phyloP scores from a whole-genome alignment of 2,797 vertebrate species.

The Aratinga solstitialis region DNA sequence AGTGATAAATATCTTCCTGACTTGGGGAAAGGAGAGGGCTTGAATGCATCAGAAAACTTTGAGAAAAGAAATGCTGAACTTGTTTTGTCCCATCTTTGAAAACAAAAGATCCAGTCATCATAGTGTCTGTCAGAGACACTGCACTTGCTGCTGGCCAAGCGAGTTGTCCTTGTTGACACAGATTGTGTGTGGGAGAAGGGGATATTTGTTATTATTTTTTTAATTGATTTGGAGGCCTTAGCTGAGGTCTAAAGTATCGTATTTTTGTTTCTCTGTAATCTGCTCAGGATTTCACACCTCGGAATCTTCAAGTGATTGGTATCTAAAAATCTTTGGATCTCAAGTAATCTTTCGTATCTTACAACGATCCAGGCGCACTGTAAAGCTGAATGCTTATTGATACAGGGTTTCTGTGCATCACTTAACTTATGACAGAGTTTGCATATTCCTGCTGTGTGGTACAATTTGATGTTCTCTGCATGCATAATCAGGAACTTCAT shows the following conservation, averaged over 20 bases:
- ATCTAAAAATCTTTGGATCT: neutral
- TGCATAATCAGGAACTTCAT: neutral
- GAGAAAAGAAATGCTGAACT: neutral
- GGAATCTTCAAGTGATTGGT: rapidly evolving
- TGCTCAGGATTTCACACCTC: neutral
- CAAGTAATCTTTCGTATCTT: neutral
- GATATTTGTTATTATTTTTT: neutral
- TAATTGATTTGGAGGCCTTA: neutral
- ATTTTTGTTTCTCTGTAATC: neutral
- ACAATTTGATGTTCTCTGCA: neutral
- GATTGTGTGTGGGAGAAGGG: neutral
- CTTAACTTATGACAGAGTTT: neutral
- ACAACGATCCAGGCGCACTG: rapidly evolving
- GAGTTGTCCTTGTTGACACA: neutral
- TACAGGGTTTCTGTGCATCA: neutral
- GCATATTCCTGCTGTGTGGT: neutral
- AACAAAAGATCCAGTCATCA: neutral
- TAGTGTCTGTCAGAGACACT: neutral
- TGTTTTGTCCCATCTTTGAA: neutral
- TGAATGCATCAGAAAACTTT: neutral
- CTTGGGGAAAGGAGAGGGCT: neutral
- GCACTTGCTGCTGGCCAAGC: neutral
- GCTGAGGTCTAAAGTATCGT: neutral
- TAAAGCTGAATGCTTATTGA: neutral
- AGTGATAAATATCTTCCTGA: neutral